Base-by-base conservation (phyloP, 2,888 invertebrate genomes). In the Pollenia amentaria region DNA sequence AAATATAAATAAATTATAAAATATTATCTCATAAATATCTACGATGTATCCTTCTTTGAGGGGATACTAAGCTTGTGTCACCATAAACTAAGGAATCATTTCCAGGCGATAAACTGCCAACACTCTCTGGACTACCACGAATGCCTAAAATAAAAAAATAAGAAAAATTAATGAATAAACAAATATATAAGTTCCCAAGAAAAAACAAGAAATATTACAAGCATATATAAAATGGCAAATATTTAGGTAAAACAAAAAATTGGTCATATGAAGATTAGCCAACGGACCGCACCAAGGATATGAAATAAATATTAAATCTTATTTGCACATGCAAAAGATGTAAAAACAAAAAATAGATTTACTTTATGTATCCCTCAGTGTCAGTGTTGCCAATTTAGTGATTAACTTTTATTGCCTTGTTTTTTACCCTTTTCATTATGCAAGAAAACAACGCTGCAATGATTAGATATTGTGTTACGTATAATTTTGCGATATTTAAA, bases 51-150 rank as follows among this genome's bases (percentile, higher is more conserved):
- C 91, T 89, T 89, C 89, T 90, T 80, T 91, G 90, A 40, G 91
- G 91, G 70, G 92, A 91, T 89, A 90, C 88, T 85, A 91, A 88
- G 69, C 90, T 90, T 57, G 92, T 89, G 89, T 92, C 91, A 87
- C 91, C 92, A 89, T 92, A 92, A 90, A 92, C 90, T 85, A 90
- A 90, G 72, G 91, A 91, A 88, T 90, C 90, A 89, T 90, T 90
- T 89, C 90, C 90, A 88, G 89, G 85, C 89, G 90, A 90, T 89
- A 90, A 89, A 88, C 87, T 88, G 85, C 88, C 88, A 88, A 88
- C 89, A 87, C 89, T 89, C 64, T 88, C 89, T 70, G 89, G 88
- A 75, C 87, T 89, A 73, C 85, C 78, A 77, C 77, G 87, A 62
- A 84, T 85, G 84, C 62, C 88, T 88, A 82, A 46, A 87, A 84